Evolutionary conservation across 1,140 invertebrate species (phyloP), one percentile per base, ranked within the genome.

Genomic region (Panonychus citri): DNA sequence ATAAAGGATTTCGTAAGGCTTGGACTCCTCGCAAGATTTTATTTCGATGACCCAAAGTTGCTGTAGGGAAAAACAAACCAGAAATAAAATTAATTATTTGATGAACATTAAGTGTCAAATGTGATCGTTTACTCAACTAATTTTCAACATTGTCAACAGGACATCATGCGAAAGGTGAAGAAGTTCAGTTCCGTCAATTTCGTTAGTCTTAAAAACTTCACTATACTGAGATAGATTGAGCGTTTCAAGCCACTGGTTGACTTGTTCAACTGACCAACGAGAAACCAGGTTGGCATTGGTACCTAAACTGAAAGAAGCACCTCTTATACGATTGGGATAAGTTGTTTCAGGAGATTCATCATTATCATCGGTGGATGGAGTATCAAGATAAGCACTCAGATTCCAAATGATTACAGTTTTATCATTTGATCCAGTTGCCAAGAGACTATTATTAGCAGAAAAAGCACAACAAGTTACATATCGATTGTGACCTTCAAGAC

Each of bases 391-490:
- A 12, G 42, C 55, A 49, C 78, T 73, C 75, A 64, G 24, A 43
- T 58, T 42, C 71, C 81, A 83, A 17, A 83, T 66, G 54, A 78
- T 76, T 0, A 81, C 70, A 2, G 72, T 72, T 63, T 77, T 78
- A 67, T 84, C 81, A 66, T 81, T 82, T 0, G 80, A 82, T 53
- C 80, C 80, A 51, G 81, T 78, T 4, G 75, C 79, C 13, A 83
- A 61, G n/a, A 79, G 64, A 37, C 68, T 66, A 54, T 74, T 74
- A 67, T 81, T 76, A 60, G 68, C 67, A 2, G 79, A 80, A 63
- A 83, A 82, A 7, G 77, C 74, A 66, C 79, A 77, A 59, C 77
- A 78, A 57, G 81, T 81, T 0, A 85, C 77, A 67, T 83, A 84
- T 54, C 68, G 64, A 13, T 60, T 60, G 59, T 71, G 68, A 19